A percentile compares a stretch with the other conserved stretches of the same genome.
These are phyloP conservation scores for Rhinoderma darwinii DNA, from an alignment of 2,113 vertebrate species.

Conservation along the genomic window DNA sequence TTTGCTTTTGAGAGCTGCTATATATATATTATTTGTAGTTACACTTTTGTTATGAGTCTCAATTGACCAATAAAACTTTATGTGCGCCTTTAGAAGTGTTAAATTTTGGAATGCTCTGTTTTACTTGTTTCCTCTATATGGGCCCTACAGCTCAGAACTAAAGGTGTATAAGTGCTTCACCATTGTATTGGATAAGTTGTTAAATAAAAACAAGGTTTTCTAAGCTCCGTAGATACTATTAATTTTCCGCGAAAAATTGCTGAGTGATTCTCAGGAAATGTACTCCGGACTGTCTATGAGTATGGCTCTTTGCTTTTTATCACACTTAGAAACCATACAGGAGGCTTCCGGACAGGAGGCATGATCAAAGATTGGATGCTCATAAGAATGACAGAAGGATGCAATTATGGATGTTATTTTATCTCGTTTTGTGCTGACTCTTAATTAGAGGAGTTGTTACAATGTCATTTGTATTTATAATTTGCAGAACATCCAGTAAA, in stretches of 20 bases:
- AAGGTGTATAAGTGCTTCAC: constrained; percentile 10
- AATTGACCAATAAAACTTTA: constrained; percentile 49
- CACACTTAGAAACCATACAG: background rate
- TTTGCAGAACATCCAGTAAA: background rate
- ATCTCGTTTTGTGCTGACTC: background rate
- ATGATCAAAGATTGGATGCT: constrained; percentile 26
- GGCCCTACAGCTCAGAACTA: constrained; percentile 37
- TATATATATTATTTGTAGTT: constrained; percentile 53
- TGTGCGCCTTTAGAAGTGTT: constrained; percentile 46
- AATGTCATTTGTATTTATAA: constrained; percentile 27
- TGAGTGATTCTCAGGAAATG: constrained; percentile 18
- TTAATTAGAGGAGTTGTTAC: constrained; percentile 35
- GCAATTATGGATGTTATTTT: constrained; percentile 48
- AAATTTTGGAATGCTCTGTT: constrained; percentile 44
- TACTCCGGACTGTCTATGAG: background rate
- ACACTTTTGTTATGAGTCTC: constrained; percentile 48
- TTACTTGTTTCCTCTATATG: constrained; percentile 32
- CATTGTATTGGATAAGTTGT: background rate
- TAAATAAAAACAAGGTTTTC: background rate
- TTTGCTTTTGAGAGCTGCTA: constrained; percentile 47
- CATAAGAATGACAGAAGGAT: constrained; percentile 39
- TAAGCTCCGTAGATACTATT: background rate
- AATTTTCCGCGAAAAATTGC: background rate
- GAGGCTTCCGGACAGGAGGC: background rate
- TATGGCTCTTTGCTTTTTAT: constrained; percentile 16